Evolutionary conservation across 2,797 vertebrate species (phyloP), one percentile per base, ranked within the genome.

Genomic region (Artibeus jamaicensis): DNA sequence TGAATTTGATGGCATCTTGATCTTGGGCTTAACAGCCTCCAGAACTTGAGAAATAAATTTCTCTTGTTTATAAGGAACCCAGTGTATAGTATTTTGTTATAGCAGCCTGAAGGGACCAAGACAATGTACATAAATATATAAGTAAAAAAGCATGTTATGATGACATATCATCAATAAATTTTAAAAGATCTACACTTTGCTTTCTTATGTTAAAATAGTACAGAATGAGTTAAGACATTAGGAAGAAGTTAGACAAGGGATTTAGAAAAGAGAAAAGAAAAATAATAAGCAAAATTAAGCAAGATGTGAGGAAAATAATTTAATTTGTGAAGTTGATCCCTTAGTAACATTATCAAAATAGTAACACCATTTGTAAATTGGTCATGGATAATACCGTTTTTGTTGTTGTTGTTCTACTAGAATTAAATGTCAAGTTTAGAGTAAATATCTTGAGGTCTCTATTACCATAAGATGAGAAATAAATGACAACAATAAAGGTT

Each of bases 261-360:
- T 68, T 89, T 79, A 91, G 9, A 59, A 73, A 93, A 87, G 32
- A 34, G 0, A 57, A 87, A 73, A 32, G 26, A 79, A 81, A 71
- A 93, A n/a, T 19, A 78, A 39, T 74, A 59, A 87, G 39, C 82
- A 83, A 86, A 65, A 65, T 57, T 29, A 79, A 88, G 50, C 9
- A 42, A 92, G 11, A 34, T 37, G 6, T 71, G 34, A 88, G 21
- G 65, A 21, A 85, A 78, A 29, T 89, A 77, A 83, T 55, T 71
- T 71, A 71, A 71, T 59, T 95, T 83, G 18, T 96, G 11, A 95
- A 55, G 68, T 70, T 92, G 76, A 93, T 21, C 4, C 55, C 21
- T 16, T 81, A 73, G 29, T 88, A 46, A 76, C 11, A 53, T 86
- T 42, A 65, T 67, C 91, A 59, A 79, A 74, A 53, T 4, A 83